Base-by-base conservation (phyloP, 2,888 invertebrate species). In the Rhorus exstirpatorius region DNA sequence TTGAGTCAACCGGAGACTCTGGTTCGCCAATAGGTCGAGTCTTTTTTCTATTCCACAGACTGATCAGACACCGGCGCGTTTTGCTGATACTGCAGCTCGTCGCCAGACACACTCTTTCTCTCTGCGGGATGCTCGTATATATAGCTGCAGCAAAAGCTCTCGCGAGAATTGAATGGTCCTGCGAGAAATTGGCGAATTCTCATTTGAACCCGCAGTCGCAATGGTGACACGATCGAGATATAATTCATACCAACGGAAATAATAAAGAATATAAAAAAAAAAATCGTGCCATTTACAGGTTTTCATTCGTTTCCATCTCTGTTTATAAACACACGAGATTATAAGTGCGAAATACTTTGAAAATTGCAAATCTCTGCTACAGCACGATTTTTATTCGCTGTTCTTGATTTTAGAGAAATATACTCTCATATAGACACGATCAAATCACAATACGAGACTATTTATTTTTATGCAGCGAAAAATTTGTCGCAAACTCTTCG, bases 11-110 rank as follows among this genome's bases (percentile, higher is more conserved):
- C 14, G 67, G 60, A 74, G 19, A 44, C 53, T 35, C 72, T 55
- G 58, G 79, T 79, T 75, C 55, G 17, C 74, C 68, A 44, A 38
- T 55, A 44, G 55, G 79, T 80, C 74, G 70, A 68, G 79, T 80
- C 68, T 70, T 80, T 79, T 70, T 61, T 75, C 75, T 63, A 63
- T 61, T 49, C 74, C 70, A 68, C 61, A 63, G 53, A 61, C 65
- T 72, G 72, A 68, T 74, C 74, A 68, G 38, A 41, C 68, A 67
- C 67, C 61, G 53, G 38, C 38, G 61, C 68, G 49, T 35, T 67
- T 49, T 60, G 68, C 53, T 46, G 53, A 70, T 75, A 38, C 72
- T 51, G 58, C 72, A 41, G 60, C 51, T 53, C 63, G 19, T 38
- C 35, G 49, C 58, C 65, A 68, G 67, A 76, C 61, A 46, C 44